These are phyloP conservation scores for Gandaritis pyraliata DNA, from an alignment of 2,888 invertebrate species.

Conservation along the genomic window DNA sequence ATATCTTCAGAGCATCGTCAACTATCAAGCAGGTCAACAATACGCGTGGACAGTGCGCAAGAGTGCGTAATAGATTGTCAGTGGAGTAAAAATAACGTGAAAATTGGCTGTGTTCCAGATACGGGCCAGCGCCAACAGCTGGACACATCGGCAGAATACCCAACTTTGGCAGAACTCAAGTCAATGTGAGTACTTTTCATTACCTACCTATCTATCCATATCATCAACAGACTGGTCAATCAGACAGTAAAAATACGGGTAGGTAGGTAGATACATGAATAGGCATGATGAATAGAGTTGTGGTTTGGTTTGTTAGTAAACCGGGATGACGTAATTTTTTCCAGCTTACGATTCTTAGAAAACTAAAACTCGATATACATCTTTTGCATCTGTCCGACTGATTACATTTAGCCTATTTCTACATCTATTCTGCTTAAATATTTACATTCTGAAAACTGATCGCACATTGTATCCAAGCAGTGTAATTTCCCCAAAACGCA, in stretches of 20 bases:
- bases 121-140: constrained; percentile 62
- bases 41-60: constrained; percentile 42
- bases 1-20: constrained; percentile 23
- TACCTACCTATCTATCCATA: too few relatives aligned
- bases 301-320: too few relatives aligned
- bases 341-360: background rate
- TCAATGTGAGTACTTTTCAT: constrained; percentile 67
- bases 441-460: constrained; percentile 23
- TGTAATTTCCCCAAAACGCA: constrained; percentile 20
- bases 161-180: constrained; percentile 77
- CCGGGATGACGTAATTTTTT: background rate
- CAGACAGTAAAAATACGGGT: too few relatives aligned
- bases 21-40: constrained; percentile 62
- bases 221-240: background rate
- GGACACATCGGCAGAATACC: constrained; percentile 80
- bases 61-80: constrained; percentile 52
- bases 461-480: constrained; percentile 24
- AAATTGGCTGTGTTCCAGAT: constrained; percentile 77
- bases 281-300: too few relatives aligned
- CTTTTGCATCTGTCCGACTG: constrained; percentile 1
- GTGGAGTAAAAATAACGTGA: constrained; percentile 71
- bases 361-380: background rate
- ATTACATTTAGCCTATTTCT: constrained; percentile 3
- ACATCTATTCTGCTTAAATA: constrained; percentile 9
- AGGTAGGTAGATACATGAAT: background rate